These are phyloP conservation scores for Uromys caudimaculatus DNA, from an alignment of 2,797 vertebrate genomes.

Conservation along the genomic window DNA sequence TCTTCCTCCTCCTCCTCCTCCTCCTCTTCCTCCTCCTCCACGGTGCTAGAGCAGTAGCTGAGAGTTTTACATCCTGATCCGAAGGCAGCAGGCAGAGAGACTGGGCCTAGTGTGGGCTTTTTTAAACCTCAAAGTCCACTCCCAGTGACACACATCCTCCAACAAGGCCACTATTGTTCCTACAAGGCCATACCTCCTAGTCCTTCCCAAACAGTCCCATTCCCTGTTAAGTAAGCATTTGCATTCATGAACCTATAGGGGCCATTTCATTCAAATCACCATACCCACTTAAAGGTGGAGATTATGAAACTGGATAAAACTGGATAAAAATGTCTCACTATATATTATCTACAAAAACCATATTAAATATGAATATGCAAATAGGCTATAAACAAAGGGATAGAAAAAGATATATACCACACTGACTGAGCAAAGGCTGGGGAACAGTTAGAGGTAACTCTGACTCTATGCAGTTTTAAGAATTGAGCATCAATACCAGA, in stretches of 20 bases:
- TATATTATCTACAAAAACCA: not conserved
- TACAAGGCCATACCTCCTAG: not conserved
- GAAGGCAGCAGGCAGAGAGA: not conserved
- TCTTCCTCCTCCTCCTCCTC: not conserved
- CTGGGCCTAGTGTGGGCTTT: not conserved
- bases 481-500: not conserved
- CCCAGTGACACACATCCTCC: not conserved
- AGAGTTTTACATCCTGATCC: not conserved
- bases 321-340: not conserved
- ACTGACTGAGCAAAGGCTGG: not conserved
- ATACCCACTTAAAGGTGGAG: not conserved
- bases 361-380: not conserved
- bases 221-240: not conserved
- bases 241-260: not conserved
- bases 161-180: not conserved
- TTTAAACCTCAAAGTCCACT: not conserved
- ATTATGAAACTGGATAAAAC: not conserved
- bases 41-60: not conserved
- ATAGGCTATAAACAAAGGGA: constrained; percentile 3
- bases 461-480: not conserved
- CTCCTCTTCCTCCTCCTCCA: not conserved
- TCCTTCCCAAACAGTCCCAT: not conserved
- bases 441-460: not conserved
- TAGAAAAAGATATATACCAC: not conserved
- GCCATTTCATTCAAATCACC: not conserved